Evolutionary conservation across 2,113 vertebrate genomes (phyloP).

Genomic region (Sylvia atricapilla): DNA sequence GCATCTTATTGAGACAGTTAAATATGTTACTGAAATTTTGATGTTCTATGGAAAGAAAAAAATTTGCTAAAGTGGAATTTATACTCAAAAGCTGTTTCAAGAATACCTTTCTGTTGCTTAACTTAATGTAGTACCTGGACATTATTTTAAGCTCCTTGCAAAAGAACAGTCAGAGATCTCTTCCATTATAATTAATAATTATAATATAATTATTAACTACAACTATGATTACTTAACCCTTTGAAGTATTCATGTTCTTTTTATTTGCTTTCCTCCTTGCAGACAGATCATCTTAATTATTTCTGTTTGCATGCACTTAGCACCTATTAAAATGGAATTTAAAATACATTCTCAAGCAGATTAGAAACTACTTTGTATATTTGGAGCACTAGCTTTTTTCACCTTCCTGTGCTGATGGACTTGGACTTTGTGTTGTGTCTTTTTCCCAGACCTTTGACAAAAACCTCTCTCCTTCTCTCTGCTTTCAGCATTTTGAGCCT

Average conservation of each 20-base stretch:
- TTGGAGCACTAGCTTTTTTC: not conserved
- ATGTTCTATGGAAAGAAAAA: not conserved
- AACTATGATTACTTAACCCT: not conserved
- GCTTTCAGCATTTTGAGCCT: not conserved
- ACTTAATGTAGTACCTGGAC: not conserved
- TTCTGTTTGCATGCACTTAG: not conserved
- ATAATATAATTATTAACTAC: conserved; percentile 1
- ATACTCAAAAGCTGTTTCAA: not conserved
- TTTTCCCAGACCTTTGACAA: conserved; percentile 11
- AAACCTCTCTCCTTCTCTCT: not conserved
- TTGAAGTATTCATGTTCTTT: not conserved
- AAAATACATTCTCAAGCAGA: not conserved
- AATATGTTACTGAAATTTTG: not conserved
- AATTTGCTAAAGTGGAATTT: not conserved
- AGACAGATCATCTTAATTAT: not conserved
- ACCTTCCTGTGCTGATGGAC: not conserved
- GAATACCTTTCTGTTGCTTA: not conserved
- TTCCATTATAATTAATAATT: not conserved
- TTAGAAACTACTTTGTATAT: not conserved
- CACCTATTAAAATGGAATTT: not conserved
- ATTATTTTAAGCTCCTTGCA: not conserved
- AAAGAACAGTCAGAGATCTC: not conserved
- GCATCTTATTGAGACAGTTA: not conserved
- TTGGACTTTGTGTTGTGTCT: not conserved
- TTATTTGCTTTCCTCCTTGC: not conserved